Base-by-base conservation (phyloP, 2,888 invertebrate genomes). In the Bombylius major region DNA sequence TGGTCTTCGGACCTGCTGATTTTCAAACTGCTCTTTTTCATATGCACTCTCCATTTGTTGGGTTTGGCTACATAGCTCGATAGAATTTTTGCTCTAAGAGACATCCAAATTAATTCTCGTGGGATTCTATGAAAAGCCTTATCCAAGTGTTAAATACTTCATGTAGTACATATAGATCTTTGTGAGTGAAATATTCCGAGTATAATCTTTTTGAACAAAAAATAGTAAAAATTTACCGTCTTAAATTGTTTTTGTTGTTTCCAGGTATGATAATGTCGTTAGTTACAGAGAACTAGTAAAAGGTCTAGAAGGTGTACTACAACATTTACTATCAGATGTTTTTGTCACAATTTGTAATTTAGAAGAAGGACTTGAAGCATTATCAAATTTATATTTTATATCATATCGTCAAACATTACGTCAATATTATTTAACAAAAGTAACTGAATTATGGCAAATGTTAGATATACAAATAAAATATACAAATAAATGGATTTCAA, bases 281-380 rank as follows among this genome's bases (percentile, higher is more conserved):
- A 63, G 63, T 46, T 83, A 81, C 65, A 73, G 79, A 0, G 68
- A 69, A 5, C 73, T 76, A 13, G 71, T 82, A 31, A 76, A 77
- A 54, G 77, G 77, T 55, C 65, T 82, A 54, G 81, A 88, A 80
- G 80, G 89, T 61, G 87, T 89, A 62, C 82, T 92, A 62, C 89
- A 91, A 69, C 91, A 92, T 67, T 77, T 92, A 8, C 83, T 90
- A 47, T 82, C 84, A 50, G 80, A 83, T 0, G 85, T 88, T 0
- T 93, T 93, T 67, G 84, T 86, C 62, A 81, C 83, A 8, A 81
- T 89, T 8, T 84, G 83, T 53, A 88, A 88, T 62, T 82, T 91
- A 0, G 88, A 89, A 63, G 89, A 91, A 65, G 89, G 86, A 0
- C 79, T 94, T 9, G 83, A 89, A 59, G 80, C 86, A 1, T 75